A percentile compares a stretch with the other conserved stretches of the same genome.
These are phyloP conservation scores for Nesidiocoris tenuis DNA, from an alignment of 2,888 invertebrate species.

Conservation along the genomic window DNA sequence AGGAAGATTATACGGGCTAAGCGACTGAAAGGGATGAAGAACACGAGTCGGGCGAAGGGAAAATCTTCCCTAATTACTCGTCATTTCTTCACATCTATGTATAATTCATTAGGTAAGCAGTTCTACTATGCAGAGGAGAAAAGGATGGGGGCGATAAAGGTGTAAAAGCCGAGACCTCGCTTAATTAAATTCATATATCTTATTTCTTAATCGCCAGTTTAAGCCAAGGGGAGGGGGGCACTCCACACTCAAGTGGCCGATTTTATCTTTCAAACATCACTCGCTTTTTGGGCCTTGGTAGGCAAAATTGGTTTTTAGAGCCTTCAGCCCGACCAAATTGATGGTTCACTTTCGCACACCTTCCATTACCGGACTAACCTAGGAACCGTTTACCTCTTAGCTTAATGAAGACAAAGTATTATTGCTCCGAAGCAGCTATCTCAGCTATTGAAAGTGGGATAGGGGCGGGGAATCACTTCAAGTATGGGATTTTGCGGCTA, in stretches of 20 bases:
- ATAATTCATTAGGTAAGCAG: conserved; percentile 34
- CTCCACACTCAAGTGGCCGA: conserved; percentile 5
- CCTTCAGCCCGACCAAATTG: conserved; percentile 1
- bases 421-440: conserved; percentile 6
- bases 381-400: background rate
- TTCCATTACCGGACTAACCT: background rate
- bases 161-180: background rate
- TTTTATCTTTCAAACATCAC: conserved; percentile 36
- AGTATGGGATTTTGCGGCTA: background rate
- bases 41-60: background rate
- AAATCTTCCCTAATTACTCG: conserved; percentile 40
- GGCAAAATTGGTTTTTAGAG: conserved; percentile 36
- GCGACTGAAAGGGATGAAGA: conserved; percentile 7
- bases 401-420: conserved; percentile 33
- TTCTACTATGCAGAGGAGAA: background rate
- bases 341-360: conserved; percentile 5
- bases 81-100: conserved; percentile 41
- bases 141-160: background rate
- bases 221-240: conserved; percentile 16
- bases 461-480: background rate
- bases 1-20: background rate
- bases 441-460: conserved; percentile 2
- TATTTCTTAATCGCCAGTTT: conserved; percentile 36
- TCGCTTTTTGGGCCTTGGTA: conserved; percentile 18
- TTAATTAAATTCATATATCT: conserved; percentile 43